Evolutionary conservation across 2,888 invertebrate species (phyloP), one percentile per base, ranked within the genome.

Genomic region (Diarsia rubi): DNA sequence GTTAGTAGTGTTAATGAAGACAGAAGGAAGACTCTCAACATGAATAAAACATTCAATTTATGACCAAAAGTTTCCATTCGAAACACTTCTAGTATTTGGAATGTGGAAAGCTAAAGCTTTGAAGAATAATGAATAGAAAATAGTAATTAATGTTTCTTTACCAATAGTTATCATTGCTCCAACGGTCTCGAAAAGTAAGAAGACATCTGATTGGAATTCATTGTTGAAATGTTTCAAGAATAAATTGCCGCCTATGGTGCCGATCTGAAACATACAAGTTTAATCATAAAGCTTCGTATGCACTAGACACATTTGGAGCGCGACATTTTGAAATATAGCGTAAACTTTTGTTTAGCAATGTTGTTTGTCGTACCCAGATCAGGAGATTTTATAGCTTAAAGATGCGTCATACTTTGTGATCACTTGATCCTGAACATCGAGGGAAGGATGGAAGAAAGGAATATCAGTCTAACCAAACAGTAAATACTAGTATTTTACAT

Each of bases 161-260:
- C 94, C 78, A 69, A 93, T 90, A 3, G 90, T 91, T 0, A 94
- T 52, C 76, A 90, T 87, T 0, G 93, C 94, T 27, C 91, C 94
- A 75, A 93, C 90, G 27, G 94, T 92, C 73, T 91, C 95, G 11
- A 97, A 90, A 1, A 96, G 91, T 21, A 98, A 91, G 86, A 97
- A 98, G 16, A 98, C 88, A 88, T 98, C 98, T 0, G 98, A 98
- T 12, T 97, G 97, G 90, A 98, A 98, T 72, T 97, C 97, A 4
- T 93, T 96, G 84, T 98, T 96, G 14, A 94, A 89, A 88, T 98
- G 97, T 90, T 98, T 98, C 73, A 98, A 96, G 93, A 97, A 97
- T 73, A 98, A 90, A 88, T 98, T 98, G 0, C 98, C 98, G 19
- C 97, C 98, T 75, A 98, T 92, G 6, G 97, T 97, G 52, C 97